These are phyloP conservation scores for Oplegnathus fasciatus DNA, from an alignment of 2,113 vertebrate species.

Conservation along the genomic window DNA sequence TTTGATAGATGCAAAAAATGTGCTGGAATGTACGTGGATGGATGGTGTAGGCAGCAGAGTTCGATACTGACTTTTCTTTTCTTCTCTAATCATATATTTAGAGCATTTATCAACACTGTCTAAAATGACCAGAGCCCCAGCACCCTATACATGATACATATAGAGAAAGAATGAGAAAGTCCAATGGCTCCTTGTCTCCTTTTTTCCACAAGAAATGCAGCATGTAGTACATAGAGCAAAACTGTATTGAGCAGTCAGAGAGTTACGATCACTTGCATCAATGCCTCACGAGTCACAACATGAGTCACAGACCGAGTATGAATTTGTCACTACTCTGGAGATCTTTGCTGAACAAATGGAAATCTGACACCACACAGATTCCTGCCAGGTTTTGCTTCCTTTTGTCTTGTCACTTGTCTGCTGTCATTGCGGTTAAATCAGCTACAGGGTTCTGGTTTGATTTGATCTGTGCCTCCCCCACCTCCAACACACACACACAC, in stretches of 20 bases:
- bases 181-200: not conserved
- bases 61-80: not conserved
- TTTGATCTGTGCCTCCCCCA: not conserved
- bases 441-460: constrained; percentile 19
- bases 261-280: not conserved
- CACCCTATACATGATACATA: not conserved
- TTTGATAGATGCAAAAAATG: not conserved
- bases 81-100: not conserved
- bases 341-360: constrained; percentile 49
- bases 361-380: constrained; percentile 47
- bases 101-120: not conserved
- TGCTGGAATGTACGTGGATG: not conserved
- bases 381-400: constrained; percentile 15
- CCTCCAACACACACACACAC: not conserved
- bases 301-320: constrained; percentile 64
- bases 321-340: constrained; percentile 59
- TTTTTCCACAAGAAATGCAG: not conserved
- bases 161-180: constrained; percentile 16
- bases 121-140: not conserved
- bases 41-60: not conserved
- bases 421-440: constrained; percentile 5
- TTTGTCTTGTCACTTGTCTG: constrained; percentile 21
- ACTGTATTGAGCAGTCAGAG: not conserved
- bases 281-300: constrained; percentile 32
- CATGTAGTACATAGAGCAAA: not conserved